Evolutionary conservation across 2,113 vertebrate species (phyloP).

Genomic region (Pseudorectes ferrugineus): DNA sequence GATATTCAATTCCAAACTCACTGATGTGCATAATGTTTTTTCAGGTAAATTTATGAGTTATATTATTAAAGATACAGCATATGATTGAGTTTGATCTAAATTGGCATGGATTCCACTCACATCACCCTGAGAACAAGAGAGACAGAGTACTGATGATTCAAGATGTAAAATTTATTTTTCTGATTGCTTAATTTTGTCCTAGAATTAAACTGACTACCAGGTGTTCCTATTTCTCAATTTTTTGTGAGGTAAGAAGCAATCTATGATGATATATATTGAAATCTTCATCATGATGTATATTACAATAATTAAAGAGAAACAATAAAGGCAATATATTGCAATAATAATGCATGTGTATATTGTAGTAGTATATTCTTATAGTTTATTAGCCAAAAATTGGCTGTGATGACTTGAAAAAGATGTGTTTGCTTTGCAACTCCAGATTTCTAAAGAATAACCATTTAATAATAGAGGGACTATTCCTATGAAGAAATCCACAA

Average conservation of each 20-base stretch:
- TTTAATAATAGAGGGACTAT: not conserved
- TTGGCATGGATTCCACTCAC: not conserved
- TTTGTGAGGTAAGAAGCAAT: not conserved
- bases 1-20: constrained; percentile 74
- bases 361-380: not conserved
- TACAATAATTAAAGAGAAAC: not conserved
- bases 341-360: not conserved
- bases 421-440: not conserved
- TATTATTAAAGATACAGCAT: not conserved
- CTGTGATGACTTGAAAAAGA: not conserved
- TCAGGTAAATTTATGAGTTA: constrained; percentile 73
- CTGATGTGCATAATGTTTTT: constrained; percentile 67
- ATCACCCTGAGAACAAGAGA: not conserved
- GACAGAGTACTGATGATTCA: not conserved
- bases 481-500: not conserved
- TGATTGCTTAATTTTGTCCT: not conserved
- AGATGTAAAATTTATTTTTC: not conserved
- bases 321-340: not conserved
- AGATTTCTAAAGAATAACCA: not conserved
- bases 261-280: not conserved
- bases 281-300: not conserved
- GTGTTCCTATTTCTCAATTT: not conserved
- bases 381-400: not conserved
- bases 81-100: not conserved
- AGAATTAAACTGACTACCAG: not conserved